Evolutionary conservation across 2,888 invertebrate species (phyloP).

Genomic region (Aquatica leii): DNA sequence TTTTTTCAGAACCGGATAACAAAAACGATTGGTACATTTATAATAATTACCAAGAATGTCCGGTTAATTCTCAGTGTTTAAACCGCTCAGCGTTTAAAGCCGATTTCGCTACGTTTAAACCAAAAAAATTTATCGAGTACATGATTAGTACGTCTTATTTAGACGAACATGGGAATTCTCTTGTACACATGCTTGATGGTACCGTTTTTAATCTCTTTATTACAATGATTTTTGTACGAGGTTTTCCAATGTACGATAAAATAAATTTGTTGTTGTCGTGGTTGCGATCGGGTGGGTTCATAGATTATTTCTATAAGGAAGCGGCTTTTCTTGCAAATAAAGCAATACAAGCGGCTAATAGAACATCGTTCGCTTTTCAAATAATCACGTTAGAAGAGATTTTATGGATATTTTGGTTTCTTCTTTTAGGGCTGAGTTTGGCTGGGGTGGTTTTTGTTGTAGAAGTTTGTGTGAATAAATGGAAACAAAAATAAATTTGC

Average conservation of each 20-base stretch:
- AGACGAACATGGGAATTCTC: constrained; percentile 11
- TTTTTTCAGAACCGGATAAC: background rate
- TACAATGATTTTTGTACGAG: constrained; percentile 18
- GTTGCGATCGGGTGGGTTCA: background rate
- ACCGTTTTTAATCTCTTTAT: constrained; percentile 9
- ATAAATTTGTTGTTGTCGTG: constrained; percentile 17
- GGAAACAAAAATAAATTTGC: too few relatives aligned
- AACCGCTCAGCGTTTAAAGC: constrained; percentile 8
- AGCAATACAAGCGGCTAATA: background rate
- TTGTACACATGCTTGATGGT: constrained; percentile 16
- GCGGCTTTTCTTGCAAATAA: background rate
- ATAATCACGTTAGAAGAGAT: background rate
- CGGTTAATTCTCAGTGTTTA: background rate
- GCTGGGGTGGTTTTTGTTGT: background rate
- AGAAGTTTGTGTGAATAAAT: background rate
- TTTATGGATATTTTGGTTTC: background rate
- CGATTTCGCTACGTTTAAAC: constrained; percentile 22
- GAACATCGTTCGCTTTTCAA: background rate
- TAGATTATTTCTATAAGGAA: constrained; percentile 4
- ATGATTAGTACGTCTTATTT: constrained; percentile 5
- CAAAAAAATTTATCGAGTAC: constrained; percentile 14
- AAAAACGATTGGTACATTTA: constrained; percentile 3
- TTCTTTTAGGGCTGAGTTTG: background rate
- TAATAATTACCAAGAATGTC: constrained; percentile 1
- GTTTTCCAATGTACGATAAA: constrained; percentile 23